phyloP scores from a whole-genome alignment of 2,797 vertebrate genomes.

The Ispidina lecontei region DNA sequence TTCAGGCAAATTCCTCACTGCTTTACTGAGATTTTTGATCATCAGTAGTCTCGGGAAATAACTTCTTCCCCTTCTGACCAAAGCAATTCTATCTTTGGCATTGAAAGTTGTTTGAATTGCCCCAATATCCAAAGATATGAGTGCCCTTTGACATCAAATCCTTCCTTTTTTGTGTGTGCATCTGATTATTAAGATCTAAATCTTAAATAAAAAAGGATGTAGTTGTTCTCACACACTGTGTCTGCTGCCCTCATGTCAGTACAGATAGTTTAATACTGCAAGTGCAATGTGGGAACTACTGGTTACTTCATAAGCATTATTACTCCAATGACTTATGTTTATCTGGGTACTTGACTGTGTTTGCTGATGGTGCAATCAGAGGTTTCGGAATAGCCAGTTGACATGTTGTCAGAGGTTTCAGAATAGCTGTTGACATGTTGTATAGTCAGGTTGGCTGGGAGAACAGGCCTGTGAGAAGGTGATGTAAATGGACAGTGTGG shows the following conservation, averaged over 20 bases:
- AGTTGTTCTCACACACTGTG: not conserved
- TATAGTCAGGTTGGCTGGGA: not conserved
- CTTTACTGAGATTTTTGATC: not conserved
- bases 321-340: slow-evolving; percentile 13
- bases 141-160: not conserved
- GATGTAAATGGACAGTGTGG: not conserved
- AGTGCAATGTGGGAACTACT: not conserved
- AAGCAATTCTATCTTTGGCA: not conserved
- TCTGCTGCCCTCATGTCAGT: not conserved
- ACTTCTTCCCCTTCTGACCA: not conserved
- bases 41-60: not conserved
- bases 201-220: not conserved
- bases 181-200: not conserved
- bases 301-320: not conserved
- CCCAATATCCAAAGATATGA: not conserved
- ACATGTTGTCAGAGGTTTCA: slow-evolving; percentile 3
- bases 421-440: not conserved
- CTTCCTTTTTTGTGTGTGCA: not conserved
- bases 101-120: not conserved
- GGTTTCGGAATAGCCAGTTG: not conserved
- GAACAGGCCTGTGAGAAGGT: not conserved
- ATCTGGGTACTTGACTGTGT: not conserved
- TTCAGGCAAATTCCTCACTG: not conserved
- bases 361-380: not conserved
- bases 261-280: not conserved